Conservation (phyloP, 2,888 invertebrate species). For the Rhagonycha fulva region DNA sequence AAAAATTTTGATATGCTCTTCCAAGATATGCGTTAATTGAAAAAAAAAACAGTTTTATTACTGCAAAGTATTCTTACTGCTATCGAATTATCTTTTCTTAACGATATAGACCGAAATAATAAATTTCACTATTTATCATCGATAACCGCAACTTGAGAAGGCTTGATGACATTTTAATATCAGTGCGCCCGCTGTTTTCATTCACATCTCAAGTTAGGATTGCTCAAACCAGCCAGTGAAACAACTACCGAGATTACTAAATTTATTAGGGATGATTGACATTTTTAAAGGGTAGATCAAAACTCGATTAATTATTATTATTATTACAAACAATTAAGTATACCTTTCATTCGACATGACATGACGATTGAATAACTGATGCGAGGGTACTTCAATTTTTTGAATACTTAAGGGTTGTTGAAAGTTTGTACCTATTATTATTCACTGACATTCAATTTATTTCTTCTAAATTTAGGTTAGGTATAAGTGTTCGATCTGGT, state of each 20-base stretch:
- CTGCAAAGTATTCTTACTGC: not conserved
- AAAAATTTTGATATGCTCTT: not conserved
- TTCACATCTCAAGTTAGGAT: not conserved
- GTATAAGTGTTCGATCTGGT: too few relatives aligned
- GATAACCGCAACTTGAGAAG: not conserved
- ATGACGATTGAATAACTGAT: not conserved
- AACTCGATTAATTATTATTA: slow-evolving; percentile 5
- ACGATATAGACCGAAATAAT: not conserved
- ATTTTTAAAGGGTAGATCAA: slow-evolving; percentile 3
- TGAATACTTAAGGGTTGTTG: not conserved
- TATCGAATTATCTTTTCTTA: not conserved
- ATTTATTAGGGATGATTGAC: not conserved
- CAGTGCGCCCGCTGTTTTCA: not conserved
- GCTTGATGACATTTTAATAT: not conserved
- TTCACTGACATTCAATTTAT: not conserved
- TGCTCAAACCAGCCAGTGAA: not conserved
- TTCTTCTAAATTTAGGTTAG: not conserved
- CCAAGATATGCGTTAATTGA: not conserved
- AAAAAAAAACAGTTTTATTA: not conserved
- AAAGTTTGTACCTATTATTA: not conserved
- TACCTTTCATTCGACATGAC: not conserved
- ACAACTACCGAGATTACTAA: not conserved
- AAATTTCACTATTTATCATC: not conserved
- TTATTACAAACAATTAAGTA: slow-evolving; percentile 8
- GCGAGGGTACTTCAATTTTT: not conserved